A percentile compares a stretch with the other conserved stretches of the same genome.
Conservation (phyloP, 2,113 vertebrate genomes). For the Zonotrichia leucophrys region DNA sequence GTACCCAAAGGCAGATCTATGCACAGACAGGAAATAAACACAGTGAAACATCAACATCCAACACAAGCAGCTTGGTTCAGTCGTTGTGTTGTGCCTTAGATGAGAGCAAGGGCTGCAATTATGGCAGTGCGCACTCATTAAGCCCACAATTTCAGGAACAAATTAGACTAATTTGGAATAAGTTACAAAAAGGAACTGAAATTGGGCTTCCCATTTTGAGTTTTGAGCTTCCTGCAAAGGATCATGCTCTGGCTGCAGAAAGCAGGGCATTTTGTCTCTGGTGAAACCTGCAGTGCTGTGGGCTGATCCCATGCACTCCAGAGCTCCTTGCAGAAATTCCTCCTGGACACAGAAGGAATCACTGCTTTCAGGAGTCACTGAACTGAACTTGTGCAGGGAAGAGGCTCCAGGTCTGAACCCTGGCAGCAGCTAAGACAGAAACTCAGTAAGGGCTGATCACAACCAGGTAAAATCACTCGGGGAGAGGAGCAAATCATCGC, state of each 20-base stretch:
- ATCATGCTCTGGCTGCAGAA: rapidly evolving
- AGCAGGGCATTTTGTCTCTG: background rate
- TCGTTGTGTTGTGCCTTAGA: background rate
- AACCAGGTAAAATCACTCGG: rapidly evolving
- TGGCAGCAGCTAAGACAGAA: background rate
- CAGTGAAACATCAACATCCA: background rate
- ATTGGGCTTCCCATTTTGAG: background rate
- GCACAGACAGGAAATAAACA: background rate
- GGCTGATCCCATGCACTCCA: background rate
- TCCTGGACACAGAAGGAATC: background rate
- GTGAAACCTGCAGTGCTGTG: background rate
- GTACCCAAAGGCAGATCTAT: constrained; percentile 13
- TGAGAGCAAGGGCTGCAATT: background rate
- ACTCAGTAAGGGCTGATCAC: background rate
- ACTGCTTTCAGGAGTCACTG: background rate
- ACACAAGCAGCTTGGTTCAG: background rate
- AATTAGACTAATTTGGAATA: background rate
- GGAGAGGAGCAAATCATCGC: background rate
- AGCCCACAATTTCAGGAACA: background rate
- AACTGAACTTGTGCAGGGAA: rapidly evolving
- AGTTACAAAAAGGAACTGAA: background rate
- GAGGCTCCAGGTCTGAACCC: background rate
- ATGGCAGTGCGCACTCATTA: background rate
- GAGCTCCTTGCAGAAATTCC: background rate
- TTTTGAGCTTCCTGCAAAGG: background rate